These are phyloP conservation scores for Bacillus rossius DNA, from an alignment of 1,140 invertebrate species.

Conservation along the genomic window DNA sequence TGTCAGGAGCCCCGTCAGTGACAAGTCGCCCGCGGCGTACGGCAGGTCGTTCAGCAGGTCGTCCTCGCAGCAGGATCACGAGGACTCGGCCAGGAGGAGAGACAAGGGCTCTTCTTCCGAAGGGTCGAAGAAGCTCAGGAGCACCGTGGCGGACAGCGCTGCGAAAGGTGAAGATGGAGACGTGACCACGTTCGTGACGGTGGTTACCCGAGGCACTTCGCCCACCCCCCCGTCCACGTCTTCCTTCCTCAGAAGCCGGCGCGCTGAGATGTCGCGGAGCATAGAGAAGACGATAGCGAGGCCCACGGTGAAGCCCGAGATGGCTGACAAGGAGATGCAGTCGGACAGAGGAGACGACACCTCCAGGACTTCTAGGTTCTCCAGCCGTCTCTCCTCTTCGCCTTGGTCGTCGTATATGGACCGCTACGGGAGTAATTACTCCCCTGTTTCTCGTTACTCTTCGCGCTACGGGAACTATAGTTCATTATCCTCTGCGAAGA, in stretches of 20 bases:
- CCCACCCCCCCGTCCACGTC: slow-evolving; percentile 63
- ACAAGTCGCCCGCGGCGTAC: slow-evolving; percentile 9
- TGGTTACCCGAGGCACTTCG: slow-evolving; percentile 68
- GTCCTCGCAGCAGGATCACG: slow-evolving; percentile 18
- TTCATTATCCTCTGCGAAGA: background rate
- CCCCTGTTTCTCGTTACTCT: background rate
- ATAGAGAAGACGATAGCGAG: slow-evolving; percentile 59
- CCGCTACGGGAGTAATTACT: slow-evolving; percentile 36
- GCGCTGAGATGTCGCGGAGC: slow-evolving; percentile 62
- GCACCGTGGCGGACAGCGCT: no score
- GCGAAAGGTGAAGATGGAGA: background rate
- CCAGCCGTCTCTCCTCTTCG: slow-evolving; percentile 46
- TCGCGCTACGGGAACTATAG: background rate
- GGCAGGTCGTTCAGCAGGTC: slow-evolving; percentile 12
- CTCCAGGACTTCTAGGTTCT: slow-evolving; percentile 53
- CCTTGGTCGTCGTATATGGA: slow-evolving; percentile 62
- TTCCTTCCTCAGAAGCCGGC: slow-evolving; percentile 52
- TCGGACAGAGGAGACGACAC: slow-evolving; percentile 59
- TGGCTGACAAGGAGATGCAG: slow-evolving; percentile 59
- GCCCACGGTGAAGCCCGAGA: slow-evolving; percentile 47
- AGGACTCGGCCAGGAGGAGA: background rate
- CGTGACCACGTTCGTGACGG: slow-evolving; percentile 39
- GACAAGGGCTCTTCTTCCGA: slow-evolving; percentile 9
- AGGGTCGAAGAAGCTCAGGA: no score
- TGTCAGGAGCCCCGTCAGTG: slow-evolving; percentile 10